These are phyloP conservation scores for Dasypus novemcinctus DNA, from an alignment of 2,113 vertebrate species.

Conservation along the genomic window DNA sequence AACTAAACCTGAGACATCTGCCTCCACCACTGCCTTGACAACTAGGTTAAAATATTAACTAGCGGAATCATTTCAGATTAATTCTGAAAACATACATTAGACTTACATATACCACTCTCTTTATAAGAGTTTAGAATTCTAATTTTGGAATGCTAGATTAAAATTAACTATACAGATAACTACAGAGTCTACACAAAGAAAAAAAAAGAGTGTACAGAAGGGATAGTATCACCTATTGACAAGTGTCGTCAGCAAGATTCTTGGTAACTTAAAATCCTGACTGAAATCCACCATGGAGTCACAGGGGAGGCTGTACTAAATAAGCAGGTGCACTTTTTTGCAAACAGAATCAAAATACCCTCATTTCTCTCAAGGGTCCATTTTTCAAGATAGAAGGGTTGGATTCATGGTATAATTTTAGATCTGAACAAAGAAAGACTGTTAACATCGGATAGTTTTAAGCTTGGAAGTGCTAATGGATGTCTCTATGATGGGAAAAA, in stretches of 20 bases:
- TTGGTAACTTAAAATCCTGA: background rate
- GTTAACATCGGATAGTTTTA: constrained; percentile 44
- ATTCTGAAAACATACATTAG: background rate
- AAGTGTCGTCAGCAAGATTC: background rate
- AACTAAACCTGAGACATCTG: background rate
- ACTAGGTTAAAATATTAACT: background rate
- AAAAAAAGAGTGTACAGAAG: background rate
- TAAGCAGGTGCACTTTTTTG: background rate
- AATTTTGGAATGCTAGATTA: constrained; percentile 23
- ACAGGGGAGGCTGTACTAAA: background rate
- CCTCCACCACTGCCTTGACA: background rate
- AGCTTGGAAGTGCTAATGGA: constrained; percentile 70
- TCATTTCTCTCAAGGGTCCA: constrained; percentile 43
- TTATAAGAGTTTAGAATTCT: background rate
- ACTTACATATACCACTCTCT: background rate
- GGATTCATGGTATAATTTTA: constrained; percentile 63
- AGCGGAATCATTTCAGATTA: background rate
- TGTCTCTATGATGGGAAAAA: constrained; percentile 64
- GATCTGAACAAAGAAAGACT: constrained; percentile 66
- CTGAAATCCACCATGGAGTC: background rate
- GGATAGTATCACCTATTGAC: background rate
- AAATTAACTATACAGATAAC: background rate
- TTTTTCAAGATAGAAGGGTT: constrained; percentile 59
- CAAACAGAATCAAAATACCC: constrained; percentile 36
- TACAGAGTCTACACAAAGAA: background rate